Percentiles rank a stretch among this genome's conserved stretches.
Conservation (phyloP, 2,113 vertebrate species). For the Indicator maculatus region DNA sequence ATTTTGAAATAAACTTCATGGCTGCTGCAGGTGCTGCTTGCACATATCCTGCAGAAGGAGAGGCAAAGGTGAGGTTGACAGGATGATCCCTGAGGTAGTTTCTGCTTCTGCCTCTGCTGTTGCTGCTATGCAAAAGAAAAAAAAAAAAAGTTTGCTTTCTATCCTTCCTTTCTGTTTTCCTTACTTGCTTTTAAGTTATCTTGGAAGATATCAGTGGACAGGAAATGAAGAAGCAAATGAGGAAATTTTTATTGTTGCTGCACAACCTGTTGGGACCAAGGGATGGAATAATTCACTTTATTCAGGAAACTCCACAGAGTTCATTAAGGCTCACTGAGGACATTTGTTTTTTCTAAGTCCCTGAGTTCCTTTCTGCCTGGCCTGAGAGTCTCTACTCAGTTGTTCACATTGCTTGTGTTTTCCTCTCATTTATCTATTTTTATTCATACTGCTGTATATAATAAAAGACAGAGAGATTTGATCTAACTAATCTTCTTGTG, state of each 20-base stretch:
- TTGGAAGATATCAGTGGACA: neutral
- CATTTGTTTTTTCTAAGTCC: neutral
- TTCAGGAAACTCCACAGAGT: neutral
- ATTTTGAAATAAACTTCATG: neutral
- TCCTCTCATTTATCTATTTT: neutral
- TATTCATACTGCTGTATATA: neutral
- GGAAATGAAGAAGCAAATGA: neutral
- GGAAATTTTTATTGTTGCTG: neutral
- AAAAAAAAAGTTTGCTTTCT: neutral
- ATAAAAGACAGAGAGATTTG: slow-evolving; percentile 11
- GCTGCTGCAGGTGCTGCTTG: neutral
- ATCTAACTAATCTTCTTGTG: slow-evolving; percentile 22
- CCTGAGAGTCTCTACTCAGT: neutral
- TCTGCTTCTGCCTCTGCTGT: neutral
- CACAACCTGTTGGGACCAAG: neutral
- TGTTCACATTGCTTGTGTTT: neutral
- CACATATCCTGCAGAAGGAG: neutral
- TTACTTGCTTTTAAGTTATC: neutral
- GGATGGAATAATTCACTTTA: neutral
- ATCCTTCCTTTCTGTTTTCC: neutral
- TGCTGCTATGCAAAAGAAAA: neutral
- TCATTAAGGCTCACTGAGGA: neutral
- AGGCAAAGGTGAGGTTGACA: neutral
- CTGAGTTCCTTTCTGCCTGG: neutral
- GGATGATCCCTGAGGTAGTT: neutral